Conservation (phyloP, 2,797 vertebrate species). For the Lates japonicus region DNA sequence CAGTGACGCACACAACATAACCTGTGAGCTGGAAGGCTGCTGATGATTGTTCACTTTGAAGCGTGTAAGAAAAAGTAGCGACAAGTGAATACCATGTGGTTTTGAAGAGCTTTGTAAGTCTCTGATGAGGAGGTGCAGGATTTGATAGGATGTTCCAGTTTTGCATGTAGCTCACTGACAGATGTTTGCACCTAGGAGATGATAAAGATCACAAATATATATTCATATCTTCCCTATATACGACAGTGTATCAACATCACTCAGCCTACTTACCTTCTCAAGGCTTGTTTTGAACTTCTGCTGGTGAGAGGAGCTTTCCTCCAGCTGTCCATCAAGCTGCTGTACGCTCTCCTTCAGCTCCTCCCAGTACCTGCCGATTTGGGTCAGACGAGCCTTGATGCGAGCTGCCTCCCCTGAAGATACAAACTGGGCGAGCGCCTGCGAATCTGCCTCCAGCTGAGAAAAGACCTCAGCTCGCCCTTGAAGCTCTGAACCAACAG, state of each 20-base stretch:
- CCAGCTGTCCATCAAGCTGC: constrained; percentile 87
- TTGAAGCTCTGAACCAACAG: constrained; percentile 86
- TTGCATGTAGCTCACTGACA: constrained; percentile 86
- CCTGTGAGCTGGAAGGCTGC: neutral
- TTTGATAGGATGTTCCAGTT: constrained; percentile 85
- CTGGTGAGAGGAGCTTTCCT: constrained; percentile 89
- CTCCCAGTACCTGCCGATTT: constrained; percentile 94
- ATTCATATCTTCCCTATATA: neutral
- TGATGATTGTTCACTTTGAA: neutral
- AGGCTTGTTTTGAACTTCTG: constrained; percentile 90
- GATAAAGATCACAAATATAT: neutral
- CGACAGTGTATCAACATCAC: neutral
- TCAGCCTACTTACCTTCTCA: constrained; percentile 84
- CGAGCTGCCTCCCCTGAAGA: constrained; percentile 93
- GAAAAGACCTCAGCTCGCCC: constrained; percentile 83
- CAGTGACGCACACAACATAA: constrained; percentile 18
- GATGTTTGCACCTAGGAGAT: constrained; percentile 85
- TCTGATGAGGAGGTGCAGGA: constrained; percentile 92
- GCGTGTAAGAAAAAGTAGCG: neutral
- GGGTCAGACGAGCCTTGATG: constrained; percentile 94
- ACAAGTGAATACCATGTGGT: constrained; percentile 86
- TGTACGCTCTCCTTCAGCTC: constrained; percentile 91
- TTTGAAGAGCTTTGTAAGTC: constrained; percentile 91
- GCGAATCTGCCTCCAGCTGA: constrained; percentile 89
- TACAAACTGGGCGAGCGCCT: constrained; percentile 90